These are phyloP conservation scores for Oxyura jamaicensis DNA, from an alignment of 2,113 vertebrate genomes.

Conservation along the genomic window DNA sequence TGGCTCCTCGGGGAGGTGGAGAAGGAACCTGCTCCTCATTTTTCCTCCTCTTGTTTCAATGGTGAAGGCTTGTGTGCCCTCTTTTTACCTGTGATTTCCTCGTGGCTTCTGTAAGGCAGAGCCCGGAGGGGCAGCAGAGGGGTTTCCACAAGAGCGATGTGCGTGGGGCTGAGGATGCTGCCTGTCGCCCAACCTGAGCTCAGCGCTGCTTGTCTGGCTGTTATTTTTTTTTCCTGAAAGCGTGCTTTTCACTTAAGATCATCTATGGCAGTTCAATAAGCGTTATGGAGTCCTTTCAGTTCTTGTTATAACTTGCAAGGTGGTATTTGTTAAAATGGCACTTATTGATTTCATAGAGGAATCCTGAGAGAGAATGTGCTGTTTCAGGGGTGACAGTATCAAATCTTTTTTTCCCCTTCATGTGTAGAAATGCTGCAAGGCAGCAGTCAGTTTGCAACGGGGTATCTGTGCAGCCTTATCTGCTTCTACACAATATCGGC, in stretches of 20 bases:
- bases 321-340: neutral
- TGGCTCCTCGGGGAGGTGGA: neutral
- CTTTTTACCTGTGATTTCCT: neutral
- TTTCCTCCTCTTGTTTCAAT: neutral
- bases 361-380: neutral
- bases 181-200: no score
- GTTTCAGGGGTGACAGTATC: neutral
- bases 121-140: neutral
- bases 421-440: neutral
- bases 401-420: neutral
- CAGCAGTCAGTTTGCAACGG: neutral
- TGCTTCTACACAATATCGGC: rapidly evolving
- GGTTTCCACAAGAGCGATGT: rapidly evolving
- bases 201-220: rapidly evolving
- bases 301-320: rapidly evolving
- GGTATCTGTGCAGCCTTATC: neutral
- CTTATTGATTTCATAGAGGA: neutral
- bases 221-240: neutral
- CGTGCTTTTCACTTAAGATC: rapidly evolving
- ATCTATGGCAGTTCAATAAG: rapidly evolving
- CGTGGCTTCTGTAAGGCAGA: neutral
- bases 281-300: neutral
- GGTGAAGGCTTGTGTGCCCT: neutral
- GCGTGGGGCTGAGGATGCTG: neutral
- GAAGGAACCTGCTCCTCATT: no score